Conservation (phyloP, 2,113 vertebrate species). For the Microtus richardsoni region DNA sequence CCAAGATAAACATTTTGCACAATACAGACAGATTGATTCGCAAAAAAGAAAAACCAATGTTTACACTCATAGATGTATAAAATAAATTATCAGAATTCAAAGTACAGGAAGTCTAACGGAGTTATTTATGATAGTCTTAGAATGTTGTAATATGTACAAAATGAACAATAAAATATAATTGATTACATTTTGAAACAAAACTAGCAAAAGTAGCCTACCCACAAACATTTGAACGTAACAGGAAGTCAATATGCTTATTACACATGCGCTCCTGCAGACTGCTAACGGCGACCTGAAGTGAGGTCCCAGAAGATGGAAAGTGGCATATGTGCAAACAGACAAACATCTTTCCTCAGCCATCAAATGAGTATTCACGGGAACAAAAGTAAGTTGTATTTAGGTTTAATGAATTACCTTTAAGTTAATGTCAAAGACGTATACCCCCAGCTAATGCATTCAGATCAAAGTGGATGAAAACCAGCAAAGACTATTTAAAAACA, state of each 20-base stretch:
- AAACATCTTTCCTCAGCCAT: conserved; percentile 20
- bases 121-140: conserved; percentile 42
- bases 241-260: conserved; percentile 25
- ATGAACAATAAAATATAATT: conserved; percentile 53
- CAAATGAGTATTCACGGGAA: conserved; percentile 27
- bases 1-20: conserved; percentile 16
- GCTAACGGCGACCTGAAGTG: not conserved
- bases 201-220: not conserved
- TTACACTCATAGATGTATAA: not conserved
- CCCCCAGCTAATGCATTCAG: conserved; percentile 9
- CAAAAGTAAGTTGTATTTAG: conserved; percentile 53
- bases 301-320: conserved; percentile 36
- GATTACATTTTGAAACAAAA: conserved; percentile 22
- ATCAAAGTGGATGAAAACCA: conserved; percentile 44
- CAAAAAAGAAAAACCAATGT: conserved; percentile 1
- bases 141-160: conserved; percentile 11
- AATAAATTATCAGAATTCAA: conserved; percentile 39
- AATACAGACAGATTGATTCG: conserved; percentile 19
- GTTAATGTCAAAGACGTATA: conserved; percentile 32
- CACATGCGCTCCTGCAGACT: not conserved
- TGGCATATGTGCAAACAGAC: conserved; percentile 26
- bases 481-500: not conserved
- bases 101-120: not conserved
- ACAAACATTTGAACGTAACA: conserved; percentile 30
- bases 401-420: conserved; percentile 49